These are phyloP conservation scores for Cyprinodon tularosa DNA, from an alignment of 2,113 vertebrate genomes.

Conservation along the genomic window DNA sequence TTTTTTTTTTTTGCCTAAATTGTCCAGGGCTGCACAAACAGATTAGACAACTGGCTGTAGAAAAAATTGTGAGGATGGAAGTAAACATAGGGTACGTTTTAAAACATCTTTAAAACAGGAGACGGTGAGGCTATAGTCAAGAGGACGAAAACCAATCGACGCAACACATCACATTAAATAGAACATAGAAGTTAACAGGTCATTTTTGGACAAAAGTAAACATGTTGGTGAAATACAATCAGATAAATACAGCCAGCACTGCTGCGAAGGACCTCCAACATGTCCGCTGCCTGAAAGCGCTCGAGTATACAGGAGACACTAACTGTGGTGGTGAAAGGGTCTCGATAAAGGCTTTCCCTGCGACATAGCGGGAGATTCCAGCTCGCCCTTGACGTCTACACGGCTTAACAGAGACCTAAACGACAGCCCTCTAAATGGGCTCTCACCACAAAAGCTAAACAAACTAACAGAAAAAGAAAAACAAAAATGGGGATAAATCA, in stretches of 20 bases:
- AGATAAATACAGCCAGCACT: slow-evolving; percentile 47
- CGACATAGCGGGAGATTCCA: slow-evolving; percentile 81
- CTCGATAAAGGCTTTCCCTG: slow-evolving; percentile 76
- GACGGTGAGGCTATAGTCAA: background rate
- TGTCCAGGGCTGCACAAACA: background rate
- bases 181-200: slow-evolving; percentile 10
- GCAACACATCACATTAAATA: slow-evolving; percentile 13
- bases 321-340: slow-evolving; percentile 64
- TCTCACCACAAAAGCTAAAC: slow-evolving; percentile 50
- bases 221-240: slow-evolving; percentile 56
- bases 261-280: slow-evolving; percentile 48
- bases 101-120: background rate
- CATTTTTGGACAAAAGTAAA: slow-evolving; percentile 15
- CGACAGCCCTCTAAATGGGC: slow-evolving; percentile 48
- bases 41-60: background rate
- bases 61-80: too few species aligned
- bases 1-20: background rate
- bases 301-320: slow-evolving; percentile 39
- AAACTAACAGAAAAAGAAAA: slow-evolving; percentile 34
- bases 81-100: background rate
- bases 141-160: slow-evolving; percentile 3
- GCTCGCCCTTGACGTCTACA: slow-evolving; percentile 78
- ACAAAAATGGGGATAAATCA: slow-evolving; percentile 24
- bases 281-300: slow-evolving; percentile 45
- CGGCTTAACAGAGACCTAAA: slow-evolving; percentile 75